These are phyloP conservation scores for Miniopterus natalensis DNA, from an alignment of 2,113 vertebrate genomes.

Conservation along the genomic window DNA sequence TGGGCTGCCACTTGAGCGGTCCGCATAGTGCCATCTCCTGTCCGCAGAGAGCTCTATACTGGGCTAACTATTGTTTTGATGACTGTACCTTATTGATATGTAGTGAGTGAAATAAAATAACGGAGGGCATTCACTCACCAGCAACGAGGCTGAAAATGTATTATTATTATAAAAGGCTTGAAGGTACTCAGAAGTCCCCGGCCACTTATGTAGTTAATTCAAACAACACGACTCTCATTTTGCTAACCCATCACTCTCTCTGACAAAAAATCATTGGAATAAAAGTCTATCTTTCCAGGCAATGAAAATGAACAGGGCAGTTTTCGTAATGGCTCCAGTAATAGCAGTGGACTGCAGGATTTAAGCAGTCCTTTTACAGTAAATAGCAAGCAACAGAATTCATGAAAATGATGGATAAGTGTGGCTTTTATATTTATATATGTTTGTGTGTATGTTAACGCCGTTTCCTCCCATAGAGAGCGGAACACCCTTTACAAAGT, in stretches of 20 bases:
- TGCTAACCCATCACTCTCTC: conserved; percentile 64
- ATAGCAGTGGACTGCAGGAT: conserved; percentile 25
- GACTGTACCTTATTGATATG: conserved; percentile 60
- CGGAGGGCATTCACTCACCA: conserved; percentile 66
- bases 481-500: not conserved
- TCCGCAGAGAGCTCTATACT: not conserved
- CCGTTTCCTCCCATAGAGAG: conserved; percentile 9
- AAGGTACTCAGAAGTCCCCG: conserved; percentile 63
- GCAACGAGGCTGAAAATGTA: conserved; percentile 47
- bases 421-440: not conserved
- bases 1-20: not conserved
- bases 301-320: conserved; percentile 18
- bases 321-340: conserved; percentile 10
- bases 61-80: conserved; percentile 56
- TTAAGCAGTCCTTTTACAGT: not conserved
- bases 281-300: conserved; percentile 67
- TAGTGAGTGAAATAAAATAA: conserved; percentile 74
- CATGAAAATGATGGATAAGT: not conserved
- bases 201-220: conserved; percentile 70
- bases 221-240: conserved; percentile 73
- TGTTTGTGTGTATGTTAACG: conserved; percentile 11
- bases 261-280: conserved; percentile 71
- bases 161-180: conserved; percentile 62
- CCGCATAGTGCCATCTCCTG: conserved; percentile 42
- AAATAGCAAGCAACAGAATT: conserved; percentile 13